Conservation (phyloP, 2,113 vertebrate genomes). For the Hiodon tergisus region DNA sequence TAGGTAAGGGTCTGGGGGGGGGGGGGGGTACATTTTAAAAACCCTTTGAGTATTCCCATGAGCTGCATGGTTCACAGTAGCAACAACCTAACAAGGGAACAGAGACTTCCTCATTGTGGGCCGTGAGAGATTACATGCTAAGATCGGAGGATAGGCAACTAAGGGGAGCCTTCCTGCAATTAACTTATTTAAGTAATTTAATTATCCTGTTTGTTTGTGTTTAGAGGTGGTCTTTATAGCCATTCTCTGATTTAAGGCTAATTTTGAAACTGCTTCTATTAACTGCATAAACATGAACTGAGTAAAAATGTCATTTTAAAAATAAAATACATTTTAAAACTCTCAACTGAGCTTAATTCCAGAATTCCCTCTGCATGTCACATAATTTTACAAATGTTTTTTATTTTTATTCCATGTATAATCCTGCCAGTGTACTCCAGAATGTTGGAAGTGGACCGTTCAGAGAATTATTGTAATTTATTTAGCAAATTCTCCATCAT, state of each 20-base stretch:
- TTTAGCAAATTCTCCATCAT: too few species aligned
- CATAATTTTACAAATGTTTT: too few species aligned
- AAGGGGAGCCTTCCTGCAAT: constrained; percentile 25
- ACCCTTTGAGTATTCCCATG: constrained; percentile 35
- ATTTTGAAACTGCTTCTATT: neutral
- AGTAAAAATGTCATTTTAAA: neutral
- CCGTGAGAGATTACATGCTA: constrained; percentile 33
- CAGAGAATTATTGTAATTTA: too few species aligned
- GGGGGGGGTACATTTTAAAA: too few species aligned
- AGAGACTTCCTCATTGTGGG: constrained; percentile 35
- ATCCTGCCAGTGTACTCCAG: too few species aligned
- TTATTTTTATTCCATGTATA: too few species aligned
- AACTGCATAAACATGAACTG: neutral
- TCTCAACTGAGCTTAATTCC: too few species aligned
- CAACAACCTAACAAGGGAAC: constrained; percentile 22
- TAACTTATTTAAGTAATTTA: constrained; percentile 31
- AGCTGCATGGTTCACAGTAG: constrained; percentile 28
- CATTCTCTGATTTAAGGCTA: neutral
- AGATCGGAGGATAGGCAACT: constrained; percentile 31
- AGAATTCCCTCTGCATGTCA: too few species aligned
- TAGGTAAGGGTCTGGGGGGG: too few species aligned
- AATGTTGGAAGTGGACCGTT: too few species aligned
- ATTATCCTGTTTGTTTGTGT: constrained; percentile 11
- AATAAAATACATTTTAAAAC: too few species aligned
- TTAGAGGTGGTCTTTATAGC: neutral